A percentile compares a stretch with the other conserved stretches of the same genome.
phyloP scores from a whole-genome alignment of 2,888 invertebrate species.

The Papilio protenor region DNA sequence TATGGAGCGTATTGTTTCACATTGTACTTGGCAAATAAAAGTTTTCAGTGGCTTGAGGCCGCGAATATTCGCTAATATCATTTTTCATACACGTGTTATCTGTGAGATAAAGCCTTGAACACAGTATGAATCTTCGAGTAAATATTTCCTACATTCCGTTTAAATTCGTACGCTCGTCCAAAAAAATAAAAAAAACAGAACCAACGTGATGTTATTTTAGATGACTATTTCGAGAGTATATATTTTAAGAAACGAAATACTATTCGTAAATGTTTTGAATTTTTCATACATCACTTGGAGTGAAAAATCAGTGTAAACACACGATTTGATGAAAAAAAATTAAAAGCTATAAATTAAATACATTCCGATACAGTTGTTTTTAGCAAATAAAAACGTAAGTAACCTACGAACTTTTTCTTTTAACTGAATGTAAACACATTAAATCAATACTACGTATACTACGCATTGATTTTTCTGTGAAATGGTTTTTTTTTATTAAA shows the following conservation, averaged over 20 bases:
- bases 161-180: conserved; percentile 4
- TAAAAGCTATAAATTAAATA: not conserved
- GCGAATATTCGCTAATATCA: not conserved
- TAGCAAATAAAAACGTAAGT: conserved; percentile 5
- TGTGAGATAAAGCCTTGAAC: conserved; percentile 4
- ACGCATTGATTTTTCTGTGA: not conserved
- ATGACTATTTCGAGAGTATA: conserved; percentile 17
- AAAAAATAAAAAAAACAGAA: conserved; percentile 2
- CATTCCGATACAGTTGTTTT: conserved; percentile 12
- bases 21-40: not conserved
- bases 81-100: conserved; percentile 10
- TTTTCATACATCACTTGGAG: conserved; percentile 13
- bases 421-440: conserved; percentile 13
- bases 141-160: conserved; percentile 18
- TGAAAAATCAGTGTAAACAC: conserved; percentile 13
- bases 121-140: not conserved
- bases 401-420: conserved; percentile 1
- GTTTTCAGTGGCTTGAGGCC: not conserved
- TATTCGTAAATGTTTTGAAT: conserved; percentile 26
- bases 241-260: not conserved
- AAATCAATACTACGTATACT: not conserved
- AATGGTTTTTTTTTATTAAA: not conserved
- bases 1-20: too few relatives aligned
- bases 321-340: conserved; percentile 8
- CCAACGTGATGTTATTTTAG: conserved; percentile 3